Conservation (phyloP, 2,113 vertebrate genomes). For the Siphamia tubifer region DNA sequence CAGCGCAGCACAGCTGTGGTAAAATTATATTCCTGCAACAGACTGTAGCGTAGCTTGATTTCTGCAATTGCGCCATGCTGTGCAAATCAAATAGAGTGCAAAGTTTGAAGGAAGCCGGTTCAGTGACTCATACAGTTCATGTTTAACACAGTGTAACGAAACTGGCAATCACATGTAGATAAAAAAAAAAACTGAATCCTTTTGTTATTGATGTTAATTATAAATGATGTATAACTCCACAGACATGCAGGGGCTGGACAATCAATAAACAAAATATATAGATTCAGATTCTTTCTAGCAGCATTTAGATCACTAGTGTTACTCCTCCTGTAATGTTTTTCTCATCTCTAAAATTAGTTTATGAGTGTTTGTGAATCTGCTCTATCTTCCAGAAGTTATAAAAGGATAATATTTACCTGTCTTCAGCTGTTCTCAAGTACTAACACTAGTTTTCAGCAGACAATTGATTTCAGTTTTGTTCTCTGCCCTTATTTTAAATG, state of each 20-base stretch:
- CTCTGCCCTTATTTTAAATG: neutral
- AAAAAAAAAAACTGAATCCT: no score
- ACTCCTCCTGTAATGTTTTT: neutral
- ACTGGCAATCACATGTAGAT: no score
- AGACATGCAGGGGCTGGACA: no score
- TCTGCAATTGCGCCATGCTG: neutral
- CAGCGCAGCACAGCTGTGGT: neutral
- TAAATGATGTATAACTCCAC: no score
- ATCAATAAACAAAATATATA: no score
- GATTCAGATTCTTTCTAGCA: no score
- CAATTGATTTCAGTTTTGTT: neutral
- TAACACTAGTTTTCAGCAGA: neutral
- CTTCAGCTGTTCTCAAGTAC: neutral
- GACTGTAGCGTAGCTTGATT: neutral
- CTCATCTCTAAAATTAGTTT: neutral
- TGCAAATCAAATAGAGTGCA: neutral
- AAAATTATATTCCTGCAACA: neutral
- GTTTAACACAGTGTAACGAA: neutral
- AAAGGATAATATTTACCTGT: neutral
- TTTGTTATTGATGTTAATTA: no score
- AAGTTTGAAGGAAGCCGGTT: neutral
- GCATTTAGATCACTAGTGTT: no score
- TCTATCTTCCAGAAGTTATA: neutral
- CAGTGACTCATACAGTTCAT: neutral
- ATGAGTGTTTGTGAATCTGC: neutral